Base-by-base conservation (phyloP, 2,113 vertebrate species). In the Sphaerodactylus townsendi region DNA sequence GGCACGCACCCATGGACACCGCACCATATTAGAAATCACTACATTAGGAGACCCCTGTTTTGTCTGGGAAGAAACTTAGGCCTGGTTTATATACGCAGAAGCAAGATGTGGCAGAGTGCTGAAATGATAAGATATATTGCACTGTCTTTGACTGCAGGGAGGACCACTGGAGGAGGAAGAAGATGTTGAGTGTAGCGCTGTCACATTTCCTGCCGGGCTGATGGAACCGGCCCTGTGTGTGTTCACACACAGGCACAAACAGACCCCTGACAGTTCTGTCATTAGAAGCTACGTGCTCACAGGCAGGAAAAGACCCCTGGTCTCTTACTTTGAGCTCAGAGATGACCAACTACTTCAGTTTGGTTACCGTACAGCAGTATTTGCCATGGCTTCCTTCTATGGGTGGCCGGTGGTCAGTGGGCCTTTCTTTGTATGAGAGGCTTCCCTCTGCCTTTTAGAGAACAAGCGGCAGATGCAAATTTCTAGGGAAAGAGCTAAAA, bases 381-480 rank as follows among this genome's bases (percentile, higher is more conserved):
- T 59, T 14, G 21, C n/a, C 81, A 6, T 37, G 66, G 11, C 59
- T 35, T 37, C 30, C 23, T 19, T 6, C 56, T 5, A 1, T 39
- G 68, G 66, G 28, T 37, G 66, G 65, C 10, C 11, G 0, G 5
- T 59, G 71, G 17, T 0, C 30, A 2, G 44, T 0, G 13, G 75
- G 76, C 88, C 85, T 9, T 33, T 10, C 72, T 77, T 84, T 85
- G 84, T 76, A 85, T 85, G 91, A 91, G 91, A 81, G 37, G 78
- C 87, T 94, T 91, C 94, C 94, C 94, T 95, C 75, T 3, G 80
- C 30, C 71, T 95, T 94, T 96, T 44, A 70, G 25, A 62, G 28
- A 97, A 97, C 95, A 96, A 96, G 96, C 92, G 96, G 96, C 97
- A 97, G 97, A 97, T 98, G 97, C 96, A 95, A 94, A 86, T 93